Evolutionary conservation across 2,888 invertebrate genomes (phyloP).

Genomic region (Scotopteryx bipunctaria): DNA sequence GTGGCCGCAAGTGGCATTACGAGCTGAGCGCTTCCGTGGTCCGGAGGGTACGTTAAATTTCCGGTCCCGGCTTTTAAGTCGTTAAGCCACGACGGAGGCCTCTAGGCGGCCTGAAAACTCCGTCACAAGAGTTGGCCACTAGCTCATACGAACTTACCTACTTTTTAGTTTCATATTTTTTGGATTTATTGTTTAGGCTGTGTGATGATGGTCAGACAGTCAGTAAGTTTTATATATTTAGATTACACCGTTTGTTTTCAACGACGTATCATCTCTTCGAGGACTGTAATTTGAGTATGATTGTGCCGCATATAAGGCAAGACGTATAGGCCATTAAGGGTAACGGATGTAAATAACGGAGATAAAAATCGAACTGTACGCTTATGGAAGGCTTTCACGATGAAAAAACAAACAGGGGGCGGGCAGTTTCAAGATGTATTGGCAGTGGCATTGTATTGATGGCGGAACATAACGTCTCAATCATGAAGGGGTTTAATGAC

Average conservation of each 20-base stretch:
- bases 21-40: too few relatives aligned
- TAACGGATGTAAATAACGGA: constrained; percentile 55
- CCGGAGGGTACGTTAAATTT: too few relatives aligned
- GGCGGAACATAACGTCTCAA: constrained; percentile 4
- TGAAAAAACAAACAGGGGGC: constrained; percentile 57
- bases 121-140: too few relatives aligned
- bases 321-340: constrained; percentile 51
- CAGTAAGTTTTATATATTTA: constrained; percentile 36
- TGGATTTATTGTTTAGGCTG: too few relatives aligned
- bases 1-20: too few relatives aligned
- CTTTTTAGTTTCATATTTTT: too few relatives aligned
- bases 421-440: constrained; percentile 33
- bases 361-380: constrained; percentile 60
- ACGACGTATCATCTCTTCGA: constrained; percentile 21
- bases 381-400: constrained; percentile 50
- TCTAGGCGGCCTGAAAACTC: too few relatives aligned
- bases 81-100: too few relatives aligned
- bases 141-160: too few relatives aligned
- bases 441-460: constrained; percentile 16
- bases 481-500: constrained; percentile 3
- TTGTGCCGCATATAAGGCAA: constrained; percentile 56
- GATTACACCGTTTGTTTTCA: constrained; percentile 22
- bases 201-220: too few relatives aligned
- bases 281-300: constrained; percentile 35
- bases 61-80: too few relatives aligned